Percentiles rank a stretch among this genome's conserved stretches.
Conservation (phyloP, 2,797 vertebrate species). For the Rhynchotus rufescens region DNA sequence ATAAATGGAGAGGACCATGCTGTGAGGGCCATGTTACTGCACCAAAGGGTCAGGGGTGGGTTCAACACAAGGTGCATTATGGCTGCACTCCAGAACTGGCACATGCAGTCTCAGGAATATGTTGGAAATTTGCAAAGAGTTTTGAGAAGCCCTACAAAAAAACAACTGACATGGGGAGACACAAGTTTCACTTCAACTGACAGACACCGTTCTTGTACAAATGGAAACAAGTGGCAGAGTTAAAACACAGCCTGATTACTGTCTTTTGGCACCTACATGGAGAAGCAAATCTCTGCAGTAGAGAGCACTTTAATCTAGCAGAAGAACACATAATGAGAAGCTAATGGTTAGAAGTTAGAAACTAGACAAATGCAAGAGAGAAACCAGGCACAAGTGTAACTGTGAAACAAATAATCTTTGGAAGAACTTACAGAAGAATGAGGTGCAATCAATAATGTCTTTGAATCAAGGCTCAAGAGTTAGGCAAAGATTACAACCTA, state of each 20-base stretch:
- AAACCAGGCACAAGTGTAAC: constrained; percentile 9
- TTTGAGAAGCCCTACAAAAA: background rate
- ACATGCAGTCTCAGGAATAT: background rate
- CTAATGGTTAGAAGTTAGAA: background rate
- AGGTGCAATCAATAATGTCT: background rate
- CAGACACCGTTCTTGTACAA: background rate
- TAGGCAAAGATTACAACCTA: background rate
- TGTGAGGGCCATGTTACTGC: background rate
- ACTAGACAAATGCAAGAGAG: background rate
- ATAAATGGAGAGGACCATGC: background rate
- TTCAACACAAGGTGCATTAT: background rate
- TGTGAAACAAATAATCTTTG: background rate
- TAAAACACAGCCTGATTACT: constrained; percentile 23
- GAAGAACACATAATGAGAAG: constrained; percentile 19
- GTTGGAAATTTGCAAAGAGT: background rate
- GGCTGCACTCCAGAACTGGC: background rate
- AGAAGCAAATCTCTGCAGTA: background rate
- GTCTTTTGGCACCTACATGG: background rate
- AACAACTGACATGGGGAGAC: background rate
- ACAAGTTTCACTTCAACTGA: background rate
- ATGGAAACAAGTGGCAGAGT: background rate
- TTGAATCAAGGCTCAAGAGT: constrained; percentile 5
- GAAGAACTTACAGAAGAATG: background rate
- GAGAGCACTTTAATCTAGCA: constrained; percentile 3
- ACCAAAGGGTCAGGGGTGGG: background rate